Evolutionary conservation across 2,888 invertebrate genomes (phyloP), one percentile per base, ranked within the genome.

Genomic region (Dorcus parallelipipedus): DNA sequence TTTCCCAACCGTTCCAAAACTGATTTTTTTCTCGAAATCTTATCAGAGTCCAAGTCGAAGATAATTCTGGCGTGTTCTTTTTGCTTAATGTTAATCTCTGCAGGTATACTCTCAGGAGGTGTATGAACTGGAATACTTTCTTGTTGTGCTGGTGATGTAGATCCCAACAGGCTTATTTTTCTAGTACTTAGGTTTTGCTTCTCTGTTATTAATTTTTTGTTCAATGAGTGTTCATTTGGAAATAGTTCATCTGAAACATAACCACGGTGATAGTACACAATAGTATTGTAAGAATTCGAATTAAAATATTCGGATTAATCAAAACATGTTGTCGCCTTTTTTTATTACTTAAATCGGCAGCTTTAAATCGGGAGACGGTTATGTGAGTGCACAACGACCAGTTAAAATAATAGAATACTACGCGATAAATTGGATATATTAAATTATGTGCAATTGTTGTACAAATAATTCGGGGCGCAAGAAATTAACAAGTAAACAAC

Each of bases 1-100:
- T 76, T 73, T 1, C 83, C 83, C 42, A 83, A 71, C 38, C 83
- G 76, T 50, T 82, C 80, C 59, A 80, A 75, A 14, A 82, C 76
- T 0, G 83, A 79, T 10, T 72, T 73, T 59, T 73, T 73, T 33
- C 26, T 33, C 0, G 65, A 59, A 41, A 61, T 39, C 14, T 49
- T 61, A 33, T 64, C 61, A 41, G 54, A 63, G 53, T 68, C 62
- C 40, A 57, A 59, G 49, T 69, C 66, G 62, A 72, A 73, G 10
- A 68, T 66, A 59, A 69, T 69, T 61, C 67, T 66, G 23, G 69
- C 65, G 56, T 67, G 69, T 59, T 68, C 67, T 45, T 51, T 56
- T n/a, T 45, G 54, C 41, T 54, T 56, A 1, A 43, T 40, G 20
- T 41, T 56, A 60, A 62, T 50, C 38, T 60, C 39, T 52, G 54